Base-by-base conservation (phyloP, 2,888 invertebrate genomes). In the Scaptomyza reducta region DNA sequence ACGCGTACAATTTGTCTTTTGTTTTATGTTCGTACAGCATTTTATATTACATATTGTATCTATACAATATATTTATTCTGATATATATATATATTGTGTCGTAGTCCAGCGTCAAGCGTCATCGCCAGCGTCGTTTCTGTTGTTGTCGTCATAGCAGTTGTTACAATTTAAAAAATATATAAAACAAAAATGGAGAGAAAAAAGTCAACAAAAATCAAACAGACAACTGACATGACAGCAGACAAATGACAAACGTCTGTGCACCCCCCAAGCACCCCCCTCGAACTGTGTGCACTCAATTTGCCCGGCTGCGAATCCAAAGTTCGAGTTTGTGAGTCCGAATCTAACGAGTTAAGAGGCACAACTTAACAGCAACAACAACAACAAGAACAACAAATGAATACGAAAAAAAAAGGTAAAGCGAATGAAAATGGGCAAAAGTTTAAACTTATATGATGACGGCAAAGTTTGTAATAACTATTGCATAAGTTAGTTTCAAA, bases 151-250 rank as follows among this genome's bases (percentile, higher is more conserved):
- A 77, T 64, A 73, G 78, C 69, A 67, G 68, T 77, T 79, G 88
- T 75, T 71, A 73, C 81, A 73, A 75, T 82, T 82, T 81, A 75
- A 62, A 70, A 77, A 70, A 69, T 38, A 69, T 38, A 58, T 16
- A 31, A 10, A 6, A 6, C 51, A 57, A 57, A 46, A 16, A 66
- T 51, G 57, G 22, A 16, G 18, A 51, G 57, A 63, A 44, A 44
- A 82, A 65, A 83, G 88, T 81, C 79, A 65, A 40, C 40, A 79
- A 83, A 78, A 84, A 84, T 84, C 84, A 84, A 84, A 88, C 76
- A 88, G 84, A 84, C 84, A 88, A 87, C 79, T 81, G 88, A 84
- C 84, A 84, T 84, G 88, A 84, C 88, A 84, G 84, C 87, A 84
- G 88, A 84, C 88, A 84, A 84, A 84, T 84, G 84, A 88, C 84